Percentiles rank a stretch among this genome's conserved stretches.
phyloP scores from a whole-genome alignment of 2,888 invertebrate genomes.

The Polymixis lichenea region DNA sequence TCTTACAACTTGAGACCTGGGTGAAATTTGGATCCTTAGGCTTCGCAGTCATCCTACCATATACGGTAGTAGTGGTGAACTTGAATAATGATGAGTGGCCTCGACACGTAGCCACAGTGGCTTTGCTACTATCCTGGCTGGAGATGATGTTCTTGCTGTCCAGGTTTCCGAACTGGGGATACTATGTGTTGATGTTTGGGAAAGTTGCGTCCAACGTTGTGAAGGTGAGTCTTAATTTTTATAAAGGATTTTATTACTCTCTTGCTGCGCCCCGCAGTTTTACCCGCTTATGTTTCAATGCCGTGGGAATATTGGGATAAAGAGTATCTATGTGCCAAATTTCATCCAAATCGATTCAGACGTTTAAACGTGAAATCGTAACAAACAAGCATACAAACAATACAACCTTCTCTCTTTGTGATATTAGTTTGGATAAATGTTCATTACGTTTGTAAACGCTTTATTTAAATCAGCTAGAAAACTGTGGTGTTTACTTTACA shows the following conservation, averaged over 20 bases:
- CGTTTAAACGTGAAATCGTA: too few species aligned
- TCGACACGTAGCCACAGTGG: constrained; percentile 88
- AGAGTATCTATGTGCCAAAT: too few species aligned
- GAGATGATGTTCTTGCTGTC: constrained; percentile 91
- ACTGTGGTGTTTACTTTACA: not conserved
- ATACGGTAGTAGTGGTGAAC: constrained; percentile 74
- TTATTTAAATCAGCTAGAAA: not conserved
- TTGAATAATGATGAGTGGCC: constrained; percentile 80
- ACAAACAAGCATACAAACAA: too few species aligned
- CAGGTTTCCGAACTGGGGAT: constrained; percentile 90
- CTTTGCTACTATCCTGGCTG: constrained; percentile 89
- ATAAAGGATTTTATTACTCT: not conserved
- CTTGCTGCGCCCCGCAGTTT: too few species aligned
- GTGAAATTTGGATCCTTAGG: constrained; percentile 88
- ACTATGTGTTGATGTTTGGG: constrained; percentile 91
- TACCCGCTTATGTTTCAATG: too few species aligned
- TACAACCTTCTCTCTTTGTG: too few species aligned
- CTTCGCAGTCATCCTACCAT: constrained; percentile 84
- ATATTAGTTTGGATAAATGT: not conserved
- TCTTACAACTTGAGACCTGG: constrained; percentile 90
- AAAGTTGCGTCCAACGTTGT: constrained; percentile 90
- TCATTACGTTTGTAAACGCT: not conserved
- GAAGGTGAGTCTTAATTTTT: constrained; percentile 79
- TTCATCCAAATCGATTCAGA: too few species aligned
- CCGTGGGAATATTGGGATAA: too few species aligned